Base-by-base conservation (phyloP, 2,888 invertebrate species). In the Drosophila imparisetae region DNA sequence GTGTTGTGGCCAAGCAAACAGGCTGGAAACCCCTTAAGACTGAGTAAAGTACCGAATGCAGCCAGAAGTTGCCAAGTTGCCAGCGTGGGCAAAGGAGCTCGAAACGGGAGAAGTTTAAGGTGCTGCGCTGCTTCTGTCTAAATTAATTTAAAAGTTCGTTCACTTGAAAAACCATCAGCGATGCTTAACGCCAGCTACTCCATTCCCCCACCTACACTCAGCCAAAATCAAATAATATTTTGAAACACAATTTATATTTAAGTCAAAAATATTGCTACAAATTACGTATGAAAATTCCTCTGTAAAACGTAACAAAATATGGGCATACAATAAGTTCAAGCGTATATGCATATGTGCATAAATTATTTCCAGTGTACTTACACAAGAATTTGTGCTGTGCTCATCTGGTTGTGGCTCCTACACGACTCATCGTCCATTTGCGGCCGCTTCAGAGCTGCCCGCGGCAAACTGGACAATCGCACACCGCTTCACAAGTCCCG, bases 91-190 rank as follows among this genome's bases (percentile, higher is more conserved):
- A 57, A 54, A 36, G 38, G 42, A 45, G 48, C 30, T 42, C 27
- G 32, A 13, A 29, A 40, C 29, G 61, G 50, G 69, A 66, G 61
- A 83, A 89, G 78, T 89, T 86, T 87, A 86, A 89, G 87, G 88
- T 87, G 68, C 70, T 36, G 78, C 80, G 84, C 82, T 76, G 75
- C 89, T 82, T 87, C 80, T 82, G 78, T 86, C 90, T 76, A 86
- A 89, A 89, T 89, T 89, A 89, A 89, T 86, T 89, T 86, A 75
- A 88, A 87, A 90, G 86, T 90, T 87, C 82, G 82, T 80, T 86
- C 89, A 87, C 88, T 89, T 87, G 80, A 87, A 89, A 82, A 89
- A 87, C 78, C 71, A 45, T 45, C 45, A 45, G 78, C 68, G 58
- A 53, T 55, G 70, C 72, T 65, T 29, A 40, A 36, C 24, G 55